phyloP scores from a whole-genome alignment of 2,113 vertebrate genomes.

The Colossoma macropomum region DNA sequence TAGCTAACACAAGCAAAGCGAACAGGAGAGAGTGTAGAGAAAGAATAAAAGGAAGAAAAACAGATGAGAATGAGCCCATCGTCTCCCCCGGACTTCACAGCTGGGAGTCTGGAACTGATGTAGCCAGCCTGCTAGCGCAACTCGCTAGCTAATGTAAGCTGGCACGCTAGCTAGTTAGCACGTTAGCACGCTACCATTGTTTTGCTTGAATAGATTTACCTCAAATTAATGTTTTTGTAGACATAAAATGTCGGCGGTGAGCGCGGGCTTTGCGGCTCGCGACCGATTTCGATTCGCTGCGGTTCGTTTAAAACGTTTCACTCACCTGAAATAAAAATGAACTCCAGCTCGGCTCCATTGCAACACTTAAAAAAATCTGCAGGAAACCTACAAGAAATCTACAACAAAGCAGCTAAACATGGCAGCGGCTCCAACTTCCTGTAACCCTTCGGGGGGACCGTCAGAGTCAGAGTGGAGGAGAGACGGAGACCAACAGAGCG shows the following conservation, averaged over 20 bases:
- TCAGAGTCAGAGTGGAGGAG: neutral
- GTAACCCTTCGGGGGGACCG: conserved; percentile 72
- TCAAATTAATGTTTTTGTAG: conserved; percentile 57
- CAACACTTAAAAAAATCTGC: conserved; percentile 77
- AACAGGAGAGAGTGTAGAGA: neutral
- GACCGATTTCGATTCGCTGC: neutral
- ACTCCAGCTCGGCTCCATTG: conserved; percentile 90
- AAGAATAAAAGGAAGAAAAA: neutral
- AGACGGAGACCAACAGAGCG: neutral
- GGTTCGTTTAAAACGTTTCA: neutral
- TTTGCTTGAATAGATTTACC: conserved; percentile 68
- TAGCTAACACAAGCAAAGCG: neutral
- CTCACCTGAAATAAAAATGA: conserved; percentile 90
- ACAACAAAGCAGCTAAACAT: conserved; percentile 89
- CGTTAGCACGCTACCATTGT: conserved; percentile 70
- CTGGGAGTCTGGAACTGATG: conserved; percentile 63
- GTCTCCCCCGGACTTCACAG: conserved; percentile 53
- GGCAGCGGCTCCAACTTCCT: conserved; percentile 87
- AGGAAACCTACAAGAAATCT: conserved; percentile 83
- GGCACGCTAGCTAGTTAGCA: conserved; percentile 56
- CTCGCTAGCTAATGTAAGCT: conserved; percentile 63
- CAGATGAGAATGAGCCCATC: conserved; percentile 3
- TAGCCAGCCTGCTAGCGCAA: conserved; percentile 56
- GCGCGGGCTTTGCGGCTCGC: neutral
- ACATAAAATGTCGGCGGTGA: conserved; percentile 24